Evolutionary conservation across 1,140 invertebrate genomes (phyloP).

Genomic region (Drosophila miranda): DNA sequence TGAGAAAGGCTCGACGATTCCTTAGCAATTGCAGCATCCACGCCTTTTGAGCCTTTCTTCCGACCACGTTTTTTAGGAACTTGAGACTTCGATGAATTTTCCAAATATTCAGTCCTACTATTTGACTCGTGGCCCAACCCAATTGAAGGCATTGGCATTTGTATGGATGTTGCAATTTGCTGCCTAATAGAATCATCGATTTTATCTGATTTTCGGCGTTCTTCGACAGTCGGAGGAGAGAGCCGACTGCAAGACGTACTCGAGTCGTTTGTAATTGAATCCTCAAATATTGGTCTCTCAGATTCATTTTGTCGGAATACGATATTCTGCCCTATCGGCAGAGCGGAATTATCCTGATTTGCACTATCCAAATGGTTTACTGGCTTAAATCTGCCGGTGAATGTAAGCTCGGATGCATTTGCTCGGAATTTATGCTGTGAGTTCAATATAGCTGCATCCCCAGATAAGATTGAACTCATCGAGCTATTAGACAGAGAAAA

Average conservation of each 20-base stretch:
- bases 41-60: conserved; percentile 87
- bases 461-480: conserved; percentile 74
- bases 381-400: conserved; percentile 71
- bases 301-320: conserved; percentile 21
- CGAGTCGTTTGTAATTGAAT: conserved; percentile 50
- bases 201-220: conserved; percentile 32
- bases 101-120: conserved; percentile 12
- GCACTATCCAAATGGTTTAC: conserved; percentile 13
- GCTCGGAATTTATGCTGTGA: conserved; percentile 32
- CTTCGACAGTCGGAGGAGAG: conserved; percentile 46
- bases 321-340: conserved; percentile 17
- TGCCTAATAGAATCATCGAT: not conserved
- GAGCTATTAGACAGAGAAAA: conserved; percentile 78
- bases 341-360: conserved; percentile 11
- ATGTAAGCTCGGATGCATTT: conserved; percentile 64
- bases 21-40: conserved; percentile 77
- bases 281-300: conserved; percentile 32
- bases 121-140: not conserved
- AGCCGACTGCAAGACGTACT: conserved; percentile 62
- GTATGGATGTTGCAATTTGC: not conserved
- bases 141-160: not conserved
- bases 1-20: conserved; percentile 69
- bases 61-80: conserved; percentile 85
- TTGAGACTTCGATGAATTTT: conserved; percentile 32
- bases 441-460: conserved; percentile 38